Base-by-base conservation (phyloP, 2,113 vertebrate species). In the Camelus bactrianus region DNA sequence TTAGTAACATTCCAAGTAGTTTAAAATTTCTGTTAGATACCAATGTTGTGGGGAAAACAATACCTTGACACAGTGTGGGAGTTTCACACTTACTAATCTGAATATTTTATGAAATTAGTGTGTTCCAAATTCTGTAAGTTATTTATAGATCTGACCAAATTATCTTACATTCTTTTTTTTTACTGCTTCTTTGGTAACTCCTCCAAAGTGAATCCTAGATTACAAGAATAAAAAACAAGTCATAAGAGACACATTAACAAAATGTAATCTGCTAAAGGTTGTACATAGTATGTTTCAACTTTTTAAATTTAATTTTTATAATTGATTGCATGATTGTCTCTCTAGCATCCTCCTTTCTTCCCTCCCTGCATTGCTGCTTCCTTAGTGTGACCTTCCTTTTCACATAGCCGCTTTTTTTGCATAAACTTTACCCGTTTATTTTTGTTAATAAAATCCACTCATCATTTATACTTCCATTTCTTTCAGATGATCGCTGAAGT, bases 1-100 rank as follows among this genome's bases (percentile, higher is more conserved):
- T 76, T 46, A 76, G 81, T 94, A 84, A 77, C 86, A 35, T 38
- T 91, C 8, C 64, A 79, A 28, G 76, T 76, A 76, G 42, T 46
- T 95, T 58, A 46, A 75, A 48, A 20, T 95, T 96, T 93, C 30
- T 95, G 35, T 24, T 26, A 67, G 67, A 38, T 79, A 50, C 72
- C 75, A 46, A 0, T 38, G 8, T 77, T 67, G 28, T 75, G 70
- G 46, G 11, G 19, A 64, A 89, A 62, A 86, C 46, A 73, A 16
- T 58, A 28, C 50, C 22, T 82, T 24, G 20, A 42, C 6, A 73
- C 13, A 35, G 0, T 73, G 24, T 54, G 67, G 76, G 65, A 35
- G 13, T 54, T 86, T 83, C 50, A 80, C 62, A 26, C n/a, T 22
- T 42, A 64, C 28, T 48, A 46, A 81, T 84, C 52, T 9, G 6